These are phyloP conservation scores for Girardia tigrina DNA, from an alignment of 2,888 invertebrate genomes.

Conservation along the genomic window DNA sequence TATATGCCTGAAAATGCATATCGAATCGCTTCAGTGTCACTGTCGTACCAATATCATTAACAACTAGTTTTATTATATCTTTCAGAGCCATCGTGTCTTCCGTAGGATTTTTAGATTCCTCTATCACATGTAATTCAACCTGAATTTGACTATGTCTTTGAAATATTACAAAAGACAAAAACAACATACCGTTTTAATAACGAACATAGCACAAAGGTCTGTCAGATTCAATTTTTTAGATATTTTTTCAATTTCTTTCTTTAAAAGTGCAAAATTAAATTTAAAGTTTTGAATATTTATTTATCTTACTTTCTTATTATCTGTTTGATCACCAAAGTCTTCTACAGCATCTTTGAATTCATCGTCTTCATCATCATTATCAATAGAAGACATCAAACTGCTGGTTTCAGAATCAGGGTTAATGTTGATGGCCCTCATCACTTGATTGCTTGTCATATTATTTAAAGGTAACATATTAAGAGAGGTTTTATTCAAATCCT, in stretches of 20 bases:
- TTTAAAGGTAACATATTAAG: not conserved
- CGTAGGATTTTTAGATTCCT: not conserved
- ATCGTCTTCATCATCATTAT: not conserved
- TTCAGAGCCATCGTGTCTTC: not conserved
- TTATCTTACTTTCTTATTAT: not conserved
- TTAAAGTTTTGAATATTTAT: not conserved
- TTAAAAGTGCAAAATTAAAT: not conserved
- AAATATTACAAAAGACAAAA: not conserved
- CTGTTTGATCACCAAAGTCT: not conserved
- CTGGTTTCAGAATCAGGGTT: not conserved
- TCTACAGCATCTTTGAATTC: constrained; percentile 1
- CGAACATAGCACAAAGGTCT: not conserved
- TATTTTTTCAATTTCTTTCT: not conserved
- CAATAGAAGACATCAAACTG: not conserved
- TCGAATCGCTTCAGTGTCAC: not conserved
- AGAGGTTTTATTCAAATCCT: not conserved
- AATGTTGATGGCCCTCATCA: constrained; percentile 4
- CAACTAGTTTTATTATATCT: not conserved
- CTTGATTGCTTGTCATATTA: constrained; percentile 5
- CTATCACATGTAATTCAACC: not conserved
- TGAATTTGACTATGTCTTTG: not conserved
- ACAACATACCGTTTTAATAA: not conserved
- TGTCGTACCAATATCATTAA: not conserved
- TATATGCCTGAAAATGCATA: constrained; percentile 23
- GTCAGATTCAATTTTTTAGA: not conserved